Conservation (phyloP, 2,888 invertebrate species). For the Geophilus truncorum region DNA sequence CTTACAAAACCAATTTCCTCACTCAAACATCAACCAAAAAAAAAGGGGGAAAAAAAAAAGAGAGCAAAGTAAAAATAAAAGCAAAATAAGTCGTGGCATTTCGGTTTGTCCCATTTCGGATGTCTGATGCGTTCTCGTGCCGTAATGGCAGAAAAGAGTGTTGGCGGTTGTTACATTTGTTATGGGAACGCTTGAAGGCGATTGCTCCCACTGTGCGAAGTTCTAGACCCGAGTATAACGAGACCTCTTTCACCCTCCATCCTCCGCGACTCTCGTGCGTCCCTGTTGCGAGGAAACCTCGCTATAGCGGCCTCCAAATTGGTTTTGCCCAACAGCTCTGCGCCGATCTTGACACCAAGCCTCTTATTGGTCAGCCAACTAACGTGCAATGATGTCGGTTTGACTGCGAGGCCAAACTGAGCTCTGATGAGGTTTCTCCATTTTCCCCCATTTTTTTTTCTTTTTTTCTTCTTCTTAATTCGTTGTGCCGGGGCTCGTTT, state of each 20-base stretch:
- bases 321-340: background rate
- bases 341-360: conserved; percentile 5
- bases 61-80: background rate
- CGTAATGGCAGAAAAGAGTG: conserved; percentile 17
- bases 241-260: conserved; percentile 22
- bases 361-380: conserved; percentile 3
- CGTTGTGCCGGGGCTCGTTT: background rate
- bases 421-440: background rate
- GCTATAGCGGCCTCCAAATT: background rate
- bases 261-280: background rate
- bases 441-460: background rate
- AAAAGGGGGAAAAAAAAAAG: no score
- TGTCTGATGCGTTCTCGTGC: background rate
- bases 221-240: conserved; percentile 27
- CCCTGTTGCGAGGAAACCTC: conserved; percentile 14
- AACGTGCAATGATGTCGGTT: background rate
- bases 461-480: background rate
- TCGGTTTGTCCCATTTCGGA: background rate
- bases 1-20: no score
- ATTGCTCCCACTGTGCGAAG: conserved; percentile 13
- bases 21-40: no score
- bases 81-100: background rate
- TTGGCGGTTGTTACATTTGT: conserved; percentile 21
- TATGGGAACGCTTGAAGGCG: conserved; percentile 27
- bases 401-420: background rate